Percentiles rank a stretch among this genome's conserved stretches.
phyloP scores from a whole-genome alignment of 2,797 vertebrate genomes.

The Sebastiscus tertius region DNA sequence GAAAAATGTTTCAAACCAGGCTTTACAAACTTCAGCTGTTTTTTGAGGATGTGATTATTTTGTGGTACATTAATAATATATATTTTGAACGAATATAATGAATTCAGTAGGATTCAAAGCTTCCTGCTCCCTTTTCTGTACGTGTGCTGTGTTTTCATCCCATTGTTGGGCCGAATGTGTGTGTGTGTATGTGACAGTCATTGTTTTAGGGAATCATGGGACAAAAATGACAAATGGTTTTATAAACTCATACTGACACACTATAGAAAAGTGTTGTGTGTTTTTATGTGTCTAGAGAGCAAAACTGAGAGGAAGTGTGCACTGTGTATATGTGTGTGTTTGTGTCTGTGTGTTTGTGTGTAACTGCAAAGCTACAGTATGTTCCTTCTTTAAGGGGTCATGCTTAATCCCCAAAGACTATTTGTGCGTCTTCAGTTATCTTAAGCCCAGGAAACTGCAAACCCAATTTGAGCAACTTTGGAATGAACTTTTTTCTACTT shows the following conservation, averaged over 20 bases:
- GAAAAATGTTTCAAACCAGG: constrained; percentile 4
- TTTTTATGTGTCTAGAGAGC: constrained; percentile 46
- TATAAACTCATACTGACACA: constrained; percentile 56
- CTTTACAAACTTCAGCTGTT: constrained; percentile 2
- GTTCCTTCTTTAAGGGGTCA: constrained; percentile 30
- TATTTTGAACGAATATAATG: constrained; percentile 2
- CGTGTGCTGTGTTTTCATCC: constrained; percentile 8
- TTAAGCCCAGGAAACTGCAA: constrained; percentile 3
- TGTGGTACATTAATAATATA: not conserved
- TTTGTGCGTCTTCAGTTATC: not conserved
- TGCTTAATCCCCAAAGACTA: not conserved
- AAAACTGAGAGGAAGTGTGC: not conserved
- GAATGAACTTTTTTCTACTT: not conserved
- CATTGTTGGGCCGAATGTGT: constrained; percentile 17
- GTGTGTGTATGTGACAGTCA: constrained; percentile 14
- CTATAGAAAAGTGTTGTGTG: constrained; percentile 39
- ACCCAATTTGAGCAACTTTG: not conserved
- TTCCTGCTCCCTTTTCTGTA: not conserved
- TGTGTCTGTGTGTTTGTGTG: not conserved
- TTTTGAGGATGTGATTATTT: constrained; percentile 8
- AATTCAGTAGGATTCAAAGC: constrained; percentile 8
- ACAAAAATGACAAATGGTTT: constrained; percentile 69
- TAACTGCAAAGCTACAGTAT: not conserved
- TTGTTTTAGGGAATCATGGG: constrained; percentile 49
- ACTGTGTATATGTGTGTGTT: not conserved